Evolutionary conservation across 1,140 invertebrate species (phyloP), one percentile per base, ranked within the genome.

Genomic region (Tetragonula clypearis): DNA sequence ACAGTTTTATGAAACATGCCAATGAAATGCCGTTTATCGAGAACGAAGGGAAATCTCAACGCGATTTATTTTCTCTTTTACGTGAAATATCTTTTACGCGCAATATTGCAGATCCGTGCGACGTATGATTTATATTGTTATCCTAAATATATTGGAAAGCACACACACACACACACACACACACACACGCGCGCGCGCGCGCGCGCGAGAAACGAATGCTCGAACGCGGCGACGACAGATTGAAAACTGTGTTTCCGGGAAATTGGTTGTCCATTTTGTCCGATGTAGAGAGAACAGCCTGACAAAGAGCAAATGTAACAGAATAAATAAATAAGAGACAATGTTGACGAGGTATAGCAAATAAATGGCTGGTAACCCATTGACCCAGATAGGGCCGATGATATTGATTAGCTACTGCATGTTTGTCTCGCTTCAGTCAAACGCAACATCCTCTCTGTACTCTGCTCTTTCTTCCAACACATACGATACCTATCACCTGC

Each of bases 371-470:
- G 68, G 86, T 79, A 88, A 89, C 85, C 85, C 82, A 81, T 89
- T 89, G 88, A 84, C 88, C 87, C 65, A 83, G 81, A 89, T 89
- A 89, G 60, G 72, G 35, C 66, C 56, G 81, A 74, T 86, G 84
- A 86, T 89, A 89, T 89, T 81, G 88, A 89, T 89, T 84, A 84
- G 58, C 72, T 77, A 78, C 86, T 66, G 74, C 82, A 72, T 89
- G 87, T 84, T 77, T 77, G 81, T 84, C 53, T 55, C 81, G 15
- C 74, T 58, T 26, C 69, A 53, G 58, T 89, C 85, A 78, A 84
- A 84, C 41, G 65, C 69, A 30, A 19, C 56, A 60, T 19, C 26
- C 71, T 56, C 30, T 30, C 41, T 71, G 49, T 55, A 53, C 68
- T 55, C 68, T 65, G 66, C 60, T 53, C 53, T 53, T 73, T 21